Evolutionary conservation across 2,888 invertebrate genomes (phyloP), one percentile per base, ranked within the genome.

Genomic region (Halictus quadricinctus): DNA sequence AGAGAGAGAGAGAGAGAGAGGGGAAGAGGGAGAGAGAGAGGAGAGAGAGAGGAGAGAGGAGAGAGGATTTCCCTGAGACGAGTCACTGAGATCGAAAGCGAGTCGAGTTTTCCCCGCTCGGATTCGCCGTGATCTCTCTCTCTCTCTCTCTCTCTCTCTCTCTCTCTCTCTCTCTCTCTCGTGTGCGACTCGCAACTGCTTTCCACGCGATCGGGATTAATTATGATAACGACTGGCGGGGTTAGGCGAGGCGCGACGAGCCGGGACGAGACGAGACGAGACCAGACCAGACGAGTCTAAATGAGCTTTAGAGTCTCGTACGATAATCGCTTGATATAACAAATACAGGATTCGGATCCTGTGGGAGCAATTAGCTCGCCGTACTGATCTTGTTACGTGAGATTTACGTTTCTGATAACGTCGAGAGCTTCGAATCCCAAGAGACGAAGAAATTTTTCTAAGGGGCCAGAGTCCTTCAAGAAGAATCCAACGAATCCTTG

Each of bases 121-220:
- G 8, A 18, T 18, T 15, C 66, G 29, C 36, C 29, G 54, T n/a
- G 54, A 36, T 54, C 54, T 54, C 21, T 54, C 54, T 18, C 5
- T 54, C 54, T 18, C 7, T 21, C 54, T 21, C 21, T 54, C 1
- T 0, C 6, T 60, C 25, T 60, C 50, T 50, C 18, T 50, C 50
- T 6, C 18, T 50, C 54, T 54, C 18, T 54, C 54, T 18, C 7
- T 21, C 54, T 21, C 21, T 54, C 1, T 0, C 6, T 60, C 25
- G 13, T 60, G 76, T 48, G 64, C 25, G 72, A n/a, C 72, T 76
- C 48, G 50, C 72, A 72, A 36, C 79, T 13, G n/a, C 76, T 81
- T 81, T 78, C 72, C 75, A 83, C 79, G 60, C 48, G 43, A 58
- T 64, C 78, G 15, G 5, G 64, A 78, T 66, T 70, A 74, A 83